Percentiles rank a stretch among this genome's conserved stretches.
phyloP scores from a whole-genome alignment of 2,888 invertebrate species.

The Marronus borbonicus region DNA sequence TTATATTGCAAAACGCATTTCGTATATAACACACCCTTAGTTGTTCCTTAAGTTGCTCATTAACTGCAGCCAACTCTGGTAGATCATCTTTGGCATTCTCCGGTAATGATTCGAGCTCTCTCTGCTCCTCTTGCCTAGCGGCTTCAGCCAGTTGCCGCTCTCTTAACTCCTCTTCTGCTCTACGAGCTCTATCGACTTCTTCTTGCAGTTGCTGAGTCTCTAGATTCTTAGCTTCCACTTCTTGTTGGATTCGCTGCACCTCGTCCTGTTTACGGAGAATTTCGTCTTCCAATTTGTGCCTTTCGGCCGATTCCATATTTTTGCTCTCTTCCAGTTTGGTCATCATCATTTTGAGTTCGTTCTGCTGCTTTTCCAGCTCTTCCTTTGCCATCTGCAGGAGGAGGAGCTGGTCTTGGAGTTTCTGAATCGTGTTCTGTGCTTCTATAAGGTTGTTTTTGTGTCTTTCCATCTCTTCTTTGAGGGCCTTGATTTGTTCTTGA shows the following conservation, averaged over 20 bases:
- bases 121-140: constrained; percentile 56
- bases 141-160: constrained; percentile 58
- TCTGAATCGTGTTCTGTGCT: constrained; percentile 86
- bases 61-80: constrained; percentile 64
- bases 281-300: constrained; percentile 89
- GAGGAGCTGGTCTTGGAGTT: constrained; percentile 90
- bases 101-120: constrained; percentile 61
- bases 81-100: constrained; percentile 62
- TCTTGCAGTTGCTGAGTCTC: constrained; percentile 65
- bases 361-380: constrained; percentile 88
- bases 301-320: constrained; percentile 89
- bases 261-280: constrained; percentile 84
- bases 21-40: constrained; percentile 60
- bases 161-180: constrained; percentile 61
- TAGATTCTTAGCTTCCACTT: constrained; percentile 64
- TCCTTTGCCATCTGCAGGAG: constrained; percentile 92
- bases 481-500: constrained; percentile 88
- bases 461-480: constrained; percentile 95
- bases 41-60: constrained; percentile 65
- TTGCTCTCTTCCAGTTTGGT: constrained; percentile 90
- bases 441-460: constrained; percentile 81
- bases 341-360: constrained; percentile 90
- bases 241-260: constrained; percentile 63
- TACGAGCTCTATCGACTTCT: constrained; percentile 64
- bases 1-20: no score